phyloP scores from a whole-genome alignment of 2,113 vertebrate species.

The Anguilla japonica region DNA sequence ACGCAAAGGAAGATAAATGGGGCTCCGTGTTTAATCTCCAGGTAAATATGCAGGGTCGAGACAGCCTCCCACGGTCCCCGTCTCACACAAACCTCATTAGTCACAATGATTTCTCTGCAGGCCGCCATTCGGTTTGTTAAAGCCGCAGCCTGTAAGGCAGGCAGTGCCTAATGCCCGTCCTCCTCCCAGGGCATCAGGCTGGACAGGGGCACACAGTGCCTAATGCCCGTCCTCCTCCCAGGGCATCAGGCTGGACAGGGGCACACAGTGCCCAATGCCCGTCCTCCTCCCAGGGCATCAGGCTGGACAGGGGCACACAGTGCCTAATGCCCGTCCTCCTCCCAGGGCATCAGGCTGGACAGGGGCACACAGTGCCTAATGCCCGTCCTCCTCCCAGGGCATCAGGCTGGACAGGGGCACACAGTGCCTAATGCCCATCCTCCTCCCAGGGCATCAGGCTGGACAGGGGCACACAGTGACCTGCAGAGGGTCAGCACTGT shows the following conservation, averaged over 20 bases:
- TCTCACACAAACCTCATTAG: constrained; percentile 2
- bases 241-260: neutral
- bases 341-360: neutral
- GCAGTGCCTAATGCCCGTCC: neutral
- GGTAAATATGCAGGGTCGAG: neutral
- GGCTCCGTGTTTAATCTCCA: neutral
- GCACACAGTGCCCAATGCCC: neutral
- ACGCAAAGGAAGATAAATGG: neutral
- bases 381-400: too few species aligned
- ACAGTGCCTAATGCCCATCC: neutral
- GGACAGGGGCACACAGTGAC: neutral
- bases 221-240: too few species aligned
- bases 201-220: neutral
- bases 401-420: neutral
- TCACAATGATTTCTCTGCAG: constrained; percentile 6
- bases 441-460: too few species aligned
- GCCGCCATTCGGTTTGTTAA: neutral
- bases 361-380: neutral
- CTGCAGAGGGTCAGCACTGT: neutral
- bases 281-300: too few species aligned
- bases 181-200: neutral
- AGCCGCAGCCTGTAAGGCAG: neutral
- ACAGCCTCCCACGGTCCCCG: constrained; percentile 3
- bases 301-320: neutral
- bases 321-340: neutral